These are phyloP conservation scores for Catamblyrhynchus diadema DNA, from an alignment of 2,797 vertebrate genomes.

Conservation along the genomic window DNA sequence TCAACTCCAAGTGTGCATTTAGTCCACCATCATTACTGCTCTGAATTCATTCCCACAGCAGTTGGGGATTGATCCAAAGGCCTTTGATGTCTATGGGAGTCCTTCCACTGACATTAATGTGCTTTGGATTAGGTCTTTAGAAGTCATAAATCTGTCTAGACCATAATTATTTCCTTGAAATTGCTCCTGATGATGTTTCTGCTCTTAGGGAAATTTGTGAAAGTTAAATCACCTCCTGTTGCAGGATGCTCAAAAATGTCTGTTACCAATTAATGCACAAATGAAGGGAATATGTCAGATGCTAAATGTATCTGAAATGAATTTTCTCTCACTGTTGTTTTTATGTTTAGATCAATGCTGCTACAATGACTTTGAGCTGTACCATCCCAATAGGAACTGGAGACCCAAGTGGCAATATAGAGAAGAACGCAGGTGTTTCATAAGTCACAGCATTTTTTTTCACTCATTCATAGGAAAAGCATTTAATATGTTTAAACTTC, in stretches of 20 bases:
- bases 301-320: neutral
- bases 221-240: conserved; percentile 31
- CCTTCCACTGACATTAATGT: conserved; percentile 54
- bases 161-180: conserved; percentile 57
- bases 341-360: neutral
- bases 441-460: neutral
- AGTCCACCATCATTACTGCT: conserved; percentile 37
- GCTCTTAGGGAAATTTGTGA: conserved; percentile 37
- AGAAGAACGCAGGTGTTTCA: neutral
- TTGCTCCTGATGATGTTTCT: conserved; percentile 41
- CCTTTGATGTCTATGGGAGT: conserved; percentile 59
- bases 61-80: conserved; percentile 47
- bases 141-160: conserved; percentile 63
- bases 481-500: neutral
- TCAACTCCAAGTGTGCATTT: conserved; percentile 28
- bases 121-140: conserved; percentile 62
- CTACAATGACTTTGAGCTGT: neutral
- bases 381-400: neutral
- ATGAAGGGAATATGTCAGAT: neutral
- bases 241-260: conserved; percentile 14
- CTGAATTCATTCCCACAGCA: conserved; percentile 34
- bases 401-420: neutral
- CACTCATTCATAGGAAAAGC: neutral
- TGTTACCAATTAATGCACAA: neutral
- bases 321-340: neutral